Percentiles rank a stretch among this genome's conserved stretches.
phyloP scores from a whole-genome alignment of 2,113 vertebrate genomes.

The Argyrosomus japonicus region DNA sequence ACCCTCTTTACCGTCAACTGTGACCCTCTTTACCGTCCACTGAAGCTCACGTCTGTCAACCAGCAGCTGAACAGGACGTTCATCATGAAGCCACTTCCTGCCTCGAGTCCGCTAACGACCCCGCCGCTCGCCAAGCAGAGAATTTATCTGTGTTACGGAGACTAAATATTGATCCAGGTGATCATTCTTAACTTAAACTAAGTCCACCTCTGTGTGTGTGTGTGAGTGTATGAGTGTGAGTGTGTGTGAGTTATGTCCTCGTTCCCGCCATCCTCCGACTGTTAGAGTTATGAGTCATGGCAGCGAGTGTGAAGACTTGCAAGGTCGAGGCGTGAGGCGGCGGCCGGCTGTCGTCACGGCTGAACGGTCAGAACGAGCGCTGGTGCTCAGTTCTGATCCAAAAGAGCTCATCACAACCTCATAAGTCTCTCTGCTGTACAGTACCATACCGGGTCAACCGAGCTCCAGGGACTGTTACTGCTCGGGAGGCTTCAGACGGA shows the following conservation, averaged over 20 bases:
- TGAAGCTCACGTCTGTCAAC: not conserved
- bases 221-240: conserved; percentile 22
- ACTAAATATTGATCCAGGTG: conserved; percentile 77
- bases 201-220: conserved; percentile 41
- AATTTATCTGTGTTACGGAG: conserved; percentile 70
- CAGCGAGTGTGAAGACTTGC: conserved; percentile 48
- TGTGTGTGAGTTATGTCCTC: conserved; percentile 65
- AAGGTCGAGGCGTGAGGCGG: conserved; percentile 64
- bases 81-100: conserved; percentile 49
- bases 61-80: not conserved
- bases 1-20: no score
- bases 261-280: conserved; percentile 46
- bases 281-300: conserved; percentile 71
- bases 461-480: not conserved
- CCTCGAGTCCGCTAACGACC: conserved; percentile 32
- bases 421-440: not conserved
- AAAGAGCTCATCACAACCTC: conserved; percentile 13
- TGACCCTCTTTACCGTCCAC: no score
- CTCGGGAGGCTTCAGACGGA: not conserved
- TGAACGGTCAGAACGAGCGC: conserved; percentile 38
- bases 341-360: conserved; percentile 31
- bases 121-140: conserved; percentile 28
- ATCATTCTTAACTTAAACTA: conserved; percentile 75
- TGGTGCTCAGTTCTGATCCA: not conserved
- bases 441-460: not conserved